Conservation (phyloP, 2,113 vertebrate species). For the Pachypanchax playfairii region DNA sequence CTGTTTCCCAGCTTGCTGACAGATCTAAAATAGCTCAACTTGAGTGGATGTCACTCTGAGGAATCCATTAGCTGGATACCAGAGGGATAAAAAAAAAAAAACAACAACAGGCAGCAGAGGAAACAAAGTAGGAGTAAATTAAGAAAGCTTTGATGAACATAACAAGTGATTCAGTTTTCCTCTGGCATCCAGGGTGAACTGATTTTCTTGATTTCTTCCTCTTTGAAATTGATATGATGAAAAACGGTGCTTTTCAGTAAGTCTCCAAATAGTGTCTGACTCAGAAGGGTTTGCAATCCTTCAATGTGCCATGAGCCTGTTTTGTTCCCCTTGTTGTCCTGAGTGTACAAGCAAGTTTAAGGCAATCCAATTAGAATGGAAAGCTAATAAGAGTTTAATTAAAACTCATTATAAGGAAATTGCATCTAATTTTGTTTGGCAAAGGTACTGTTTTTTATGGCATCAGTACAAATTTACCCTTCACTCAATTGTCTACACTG, state of each 20-base stretch:
- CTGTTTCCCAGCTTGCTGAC: conserved; percentile 46
- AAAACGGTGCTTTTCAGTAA: conserved; percentile 20
- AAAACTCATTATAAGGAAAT: conserved; percentile 69
- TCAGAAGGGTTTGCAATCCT: conserved; percentile 42
- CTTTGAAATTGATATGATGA: conserved; percentile 36
- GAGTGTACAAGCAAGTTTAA: conserved; percentile 28
- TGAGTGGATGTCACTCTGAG: conserved; percentile 54
- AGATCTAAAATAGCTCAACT: conserved; percentile 67
- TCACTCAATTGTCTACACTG: neutral
- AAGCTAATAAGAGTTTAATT: conserved; percentile 75
- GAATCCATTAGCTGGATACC: conserved; percentile 56
- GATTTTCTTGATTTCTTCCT: conserved; percentile 35
- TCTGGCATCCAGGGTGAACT: conserved; percentile 34
- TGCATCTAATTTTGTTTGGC: conserved; percentile 40
- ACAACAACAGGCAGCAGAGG: conserved; percentile 11
- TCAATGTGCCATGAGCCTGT: conserved; percentile 50
- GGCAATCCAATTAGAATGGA: conserved; percentile 60
- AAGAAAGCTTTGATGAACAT: conserved; percentile 40
- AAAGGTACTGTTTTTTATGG: conserved; percentile 40
- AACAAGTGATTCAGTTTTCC: conserved; percentile 46
- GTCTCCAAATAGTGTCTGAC: conserved; percentile 29
- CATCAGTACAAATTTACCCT: conserved; percentile 40
- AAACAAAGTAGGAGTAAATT: conserved; percentile 29
- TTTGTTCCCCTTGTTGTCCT: conserved; percentile 26
- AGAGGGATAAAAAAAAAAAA: conserved; percentile 23